Percentiles rank a stretch among this genome's conserved stretches.
These are phyloP conservation scores for Kobus ellipsiprymnus DNA, from an alignment of 2,113 vertebrate species.

Conservation along the genomic window DNA sequence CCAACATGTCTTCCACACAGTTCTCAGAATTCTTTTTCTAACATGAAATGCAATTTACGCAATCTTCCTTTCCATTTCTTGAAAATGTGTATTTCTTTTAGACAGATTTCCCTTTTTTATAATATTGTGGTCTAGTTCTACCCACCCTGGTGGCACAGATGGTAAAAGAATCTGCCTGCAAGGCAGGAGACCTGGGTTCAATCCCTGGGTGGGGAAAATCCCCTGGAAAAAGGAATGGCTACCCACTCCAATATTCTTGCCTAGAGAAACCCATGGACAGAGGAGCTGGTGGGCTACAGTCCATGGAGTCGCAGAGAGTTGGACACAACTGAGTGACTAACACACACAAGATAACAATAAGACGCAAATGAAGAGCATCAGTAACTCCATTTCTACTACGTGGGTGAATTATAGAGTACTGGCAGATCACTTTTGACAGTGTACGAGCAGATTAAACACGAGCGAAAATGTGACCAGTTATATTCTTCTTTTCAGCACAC, in stretches of 20 bases:
- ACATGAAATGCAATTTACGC: not conserved
- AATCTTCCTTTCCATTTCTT: not conserved
- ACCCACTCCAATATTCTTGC: not conserved
- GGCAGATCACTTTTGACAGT: not conserved
- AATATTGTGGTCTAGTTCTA: not conserved
- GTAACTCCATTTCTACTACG: not conserved
- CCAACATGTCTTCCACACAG: accelerated
- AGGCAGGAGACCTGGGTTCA: not conserved
- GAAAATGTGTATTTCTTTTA: not conserved
- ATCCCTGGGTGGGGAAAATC: not conserved
- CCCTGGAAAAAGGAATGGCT: not conserved
- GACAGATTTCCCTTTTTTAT: not conserved
- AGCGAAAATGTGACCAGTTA: not conserved
- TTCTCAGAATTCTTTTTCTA: not conserved
- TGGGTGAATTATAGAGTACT: not conserved
- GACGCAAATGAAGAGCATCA: not conserved
- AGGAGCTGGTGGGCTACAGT: not conserved
- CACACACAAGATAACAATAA: not conserved
- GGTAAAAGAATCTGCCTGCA: not conserved
- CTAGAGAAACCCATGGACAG: not conserved
- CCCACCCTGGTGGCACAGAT: not conserved
- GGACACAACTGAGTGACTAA: not conserved
- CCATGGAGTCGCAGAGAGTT: not conserved
- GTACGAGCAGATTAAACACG: not conserved
- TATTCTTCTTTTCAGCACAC: not conserved